Evolutionary conservation across 1,140 invertebrate genomes (phyloP).

Genomic region (Luehdorfia chinensis): DNA sequence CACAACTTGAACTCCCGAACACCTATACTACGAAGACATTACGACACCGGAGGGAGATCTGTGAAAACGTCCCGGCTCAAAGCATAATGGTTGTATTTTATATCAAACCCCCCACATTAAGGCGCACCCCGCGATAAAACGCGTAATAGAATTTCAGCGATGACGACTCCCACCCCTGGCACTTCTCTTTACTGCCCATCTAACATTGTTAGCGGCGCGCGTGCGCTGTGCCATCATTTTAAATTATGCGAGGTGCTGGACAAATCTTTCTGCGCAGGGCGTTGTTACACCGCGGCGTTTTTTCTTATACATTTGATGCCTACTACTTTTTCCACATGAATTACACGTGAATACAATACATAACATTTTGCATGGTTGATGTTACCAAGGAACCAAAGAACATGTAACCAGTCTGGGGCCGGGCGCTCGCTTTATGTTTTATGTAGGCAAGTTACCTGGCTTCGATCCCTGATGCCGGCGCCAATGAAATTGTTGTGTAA

Average conservation of each 20-base stretch:
- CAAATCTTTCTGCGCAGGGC: constrained; percentile 35
- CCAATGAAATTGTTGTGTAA: no score
- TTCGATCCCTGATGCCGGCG: no score
- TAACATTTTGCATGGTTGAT: no score
- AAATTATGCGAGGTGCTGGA: constrained; percentile 25
- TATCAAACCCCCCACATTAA: constrained; percentile 53
- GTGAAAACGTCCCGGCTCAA: constrained; percentile 44
- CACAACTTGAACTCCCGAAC: constrained; percentile 27
- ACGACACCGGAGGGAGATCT: constrained; percentile 29
- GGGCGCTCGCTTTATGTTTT: no score
- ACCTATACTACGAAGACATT: constrained; percentile 28
- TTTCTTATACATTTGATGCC: no score
- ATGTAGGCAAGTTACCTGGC: no score
- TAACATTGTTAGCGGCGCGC: constrained; percentile 67
- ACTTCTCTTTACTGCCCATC: constrained; percentile 56
- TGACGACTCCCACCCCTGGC: constrained; percentile 37
- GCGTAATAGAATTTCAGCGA: constrained; percentile 71
- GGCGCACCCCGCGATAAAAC: constrained; percentile 63
- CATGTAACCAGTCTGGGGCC: no score
- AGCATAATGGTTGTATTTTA: constrained; percentile 53
- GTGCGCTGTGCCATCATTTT: constrained; percentile 46
- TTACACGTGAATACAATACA: no score
- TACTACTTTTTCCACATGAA: no score
- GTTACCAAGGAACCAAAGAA: no score
- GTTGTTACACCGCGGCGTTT: background rate